Percentiles rank a stretch among this genome's conserved stretches.
Evolutionary conservation across 2,888 invertebrate species (phyloP).

Genomic region (Limnephilus rhombicus): DNA sequence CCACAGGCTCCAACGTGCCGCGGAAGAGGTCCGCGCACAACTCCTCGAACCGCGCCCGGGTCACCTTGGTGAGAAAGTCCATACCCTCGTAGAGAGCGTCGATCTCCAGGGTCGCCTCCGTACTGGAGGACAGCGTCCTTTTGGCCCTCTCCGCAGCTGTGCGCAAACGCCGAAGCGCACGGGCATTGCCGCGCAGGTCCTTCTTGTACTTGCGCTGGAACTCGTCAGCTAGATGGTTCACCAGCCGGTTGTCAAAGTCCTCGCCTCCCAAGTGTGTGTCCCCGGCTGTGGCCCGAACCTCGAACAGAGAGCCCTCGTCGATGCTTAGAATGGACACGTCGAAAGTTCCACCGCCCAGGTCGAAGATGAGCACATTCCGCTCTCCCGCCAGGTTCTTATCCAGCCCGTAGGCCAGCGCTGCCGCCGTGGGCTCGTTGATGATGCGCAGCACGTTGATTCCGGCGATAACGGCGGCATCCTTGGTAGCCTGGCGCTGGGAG

Average conservation of each 20-base stretch:
- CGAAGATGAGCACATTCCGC: constrained; percentile 83
- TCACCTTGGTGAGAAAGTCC: constrained; percentile 84
- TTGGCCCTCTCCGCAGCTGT: constrained; percentile 89
- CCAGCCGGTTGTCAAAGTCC: constrained; percentile 83
- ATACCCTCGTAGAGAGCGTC: constrained; percentile 87
- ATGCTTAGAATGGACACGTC: constrained; percentile 91
- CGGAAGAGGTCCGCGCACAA: constrained; percentile 85
- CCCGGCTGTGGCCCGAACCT: constrained; percentile 89
- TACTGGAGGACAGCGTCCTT: constrained; percentile 86
- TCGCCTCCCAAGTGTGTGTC: constrained; percentile 90
- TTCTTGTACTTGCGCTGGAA: constrained; percentile 85
- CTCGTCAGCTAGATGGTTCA: constrained; percentile 84
- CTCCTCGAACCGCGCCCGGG: constrained; percentile 87
- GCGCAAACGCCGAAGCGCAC: constrained; percentile 83
- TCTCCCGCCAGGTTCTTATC: constrained; percentile 83
- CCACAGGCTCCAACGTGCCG: constrained; percentile 86
- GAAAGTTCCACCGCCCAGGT: constrained; percentile 91
- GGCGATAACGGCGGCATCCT: constrained; percentile 89
- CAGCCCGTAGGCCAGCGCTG: constrained; percentile 85
- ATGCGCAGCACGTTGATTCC: constrained; percentile 89
- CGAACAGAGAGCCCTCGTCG: constrained; percentile 86
- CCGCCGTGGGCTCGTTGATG: constrained; percentile 90
- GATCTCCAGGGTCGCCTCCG: constrained; percentile 86
- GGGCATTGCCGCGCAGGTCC: constrained; percentile 81
- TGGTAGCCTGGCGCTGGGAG: constrained; percentile 90